phyloP scores from a whole-genome alignment of 2,113 vertebrate species.

The Microtus ochrogaster region DNA sequence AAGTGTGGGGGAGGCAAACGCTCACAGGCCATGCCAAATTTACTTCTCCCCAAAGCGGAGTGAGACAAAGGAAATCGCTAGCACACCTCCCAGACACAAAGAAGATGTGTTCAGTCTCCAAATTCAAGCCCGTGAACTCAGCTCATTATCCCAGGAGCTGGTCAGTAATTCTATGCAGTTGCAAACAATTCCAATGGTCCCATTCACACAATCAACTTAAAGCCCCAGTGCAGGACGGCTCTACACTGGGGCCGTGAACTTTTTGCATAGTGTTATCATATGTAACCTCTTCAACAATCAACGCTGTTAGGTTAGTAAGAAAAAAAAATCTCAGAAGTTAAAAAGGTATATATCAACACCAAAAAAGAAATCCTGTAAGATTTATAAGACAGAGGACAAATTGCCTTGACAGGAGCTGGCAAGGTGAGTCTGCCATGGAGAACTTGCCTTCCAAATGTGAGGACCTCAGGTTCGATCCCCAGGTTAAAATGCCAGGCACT shows the following conservation, averaged over 20 bases:
- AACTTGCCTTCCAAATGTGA: not conserved
- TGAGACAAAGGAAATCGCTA: conserved; percentile 65
- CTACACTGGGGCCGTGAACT: not conserved
- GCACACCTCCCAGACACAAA: conserved; percentile 66
- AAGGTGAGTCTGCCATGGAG: no score
- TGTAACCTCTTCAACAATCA: conserved; percentile 19
- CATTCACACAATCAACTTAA: conserved; percentile 17
- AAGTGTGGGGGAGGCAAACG: conserved; percentile 70
- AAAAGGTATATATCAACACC: not conserved
- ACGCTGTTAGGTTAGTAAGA: not conserved
- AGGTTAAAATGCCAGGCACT: not conserved
- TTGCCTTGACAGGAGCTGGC: not conserved
- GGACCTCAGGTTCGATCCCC: not conserved
- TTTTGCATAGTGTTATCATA: not conserved
- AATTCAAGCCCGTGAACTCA: conserved; percentile 56
- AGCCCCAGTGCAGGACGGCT: not conserved
- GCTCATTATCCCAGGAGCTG: conserved; percentile 66
- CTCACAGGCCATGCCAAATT: conserved; percentile 63
- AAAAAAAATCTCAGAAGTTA: not conserved
- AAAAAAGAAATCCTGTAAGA: conserved; percentile 3
- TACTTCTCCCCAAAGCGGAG: conserved; percentile 70
- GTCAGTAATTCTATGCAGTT: conserved; percentile 63
- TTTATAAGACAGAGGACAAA: not conserved
- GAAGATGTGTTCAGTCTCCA: conserved; percentile 69
- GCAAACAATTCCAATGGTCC: not conserved